These are phyloP conservation scores for Porphyrio hochstetteri DNA, from an alignment of 2,113 vertebrate species.

Conservation along the genomic window DNA sequence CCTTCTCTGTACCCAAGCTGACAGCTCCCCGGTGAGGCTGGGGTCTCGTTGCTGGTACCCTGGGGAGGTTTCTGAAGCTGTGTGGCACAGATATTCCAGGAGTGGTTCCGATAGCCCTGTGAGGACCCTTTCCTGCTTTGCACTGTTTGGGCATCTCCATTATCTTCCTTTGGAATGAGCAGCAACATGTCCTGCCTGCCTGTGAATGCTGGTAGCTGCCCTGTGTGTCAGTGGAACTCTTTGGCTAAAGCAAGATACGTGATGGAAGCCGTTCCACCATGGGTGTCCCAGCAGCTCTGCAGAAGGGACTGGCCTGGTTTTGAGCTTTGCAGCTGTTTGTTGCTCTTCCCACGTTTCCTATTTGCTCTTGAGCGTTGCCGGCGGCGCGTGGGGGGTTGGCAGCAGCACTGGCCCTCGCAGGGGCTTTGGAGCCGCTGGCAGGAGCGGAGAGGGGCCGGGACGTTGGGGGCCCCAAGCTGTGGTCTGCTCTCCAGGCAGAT, in stretches of 20 bases:
- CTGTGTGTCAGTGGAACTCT: rapidly evolving
- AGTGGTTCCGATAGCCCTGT: too few relatives aligned
- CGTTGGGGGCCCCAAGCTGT: background rate
- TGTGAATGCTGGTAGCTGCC: background rate
- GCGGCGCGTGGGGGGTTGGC: rapidly evolving
- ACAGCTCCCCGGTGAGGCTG: rapidly evolving
- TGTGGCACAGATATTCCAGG: background rate
- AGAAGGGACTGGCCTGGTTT: background rate
- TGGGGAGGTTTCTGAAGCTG: background rate
- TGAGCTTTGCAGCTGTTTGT: background rate
- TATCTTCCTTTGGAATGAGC: background rate
- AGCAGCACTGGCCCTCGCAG: background rate
- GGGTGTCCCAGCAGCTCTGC: background rate
- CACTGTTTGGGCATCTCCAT: too few relatives aligned
- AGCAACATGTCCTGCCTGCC: rapidly evolving
- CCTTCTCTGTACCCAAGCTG: background rate
- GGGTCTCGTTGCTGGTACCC: rapidly evolving
- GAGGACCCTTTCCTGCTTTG: too few relatives aligned
- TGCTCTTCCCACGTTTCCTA: background rate
- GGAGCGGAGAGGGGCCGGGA: background rate
- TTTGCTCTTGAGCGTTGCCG: background rate
- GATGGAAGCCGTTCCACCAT: background rate
- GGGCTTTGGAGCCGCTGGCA: too few relatives aligned
- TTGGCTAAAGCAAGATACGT: background rate
- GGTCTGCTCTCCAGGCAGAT: too few relatives aligned